phyloP scores from a whole-genome alignment of 2,888 invertebrate genomes.

The Psylliodes chrysocephalus region DNA sequence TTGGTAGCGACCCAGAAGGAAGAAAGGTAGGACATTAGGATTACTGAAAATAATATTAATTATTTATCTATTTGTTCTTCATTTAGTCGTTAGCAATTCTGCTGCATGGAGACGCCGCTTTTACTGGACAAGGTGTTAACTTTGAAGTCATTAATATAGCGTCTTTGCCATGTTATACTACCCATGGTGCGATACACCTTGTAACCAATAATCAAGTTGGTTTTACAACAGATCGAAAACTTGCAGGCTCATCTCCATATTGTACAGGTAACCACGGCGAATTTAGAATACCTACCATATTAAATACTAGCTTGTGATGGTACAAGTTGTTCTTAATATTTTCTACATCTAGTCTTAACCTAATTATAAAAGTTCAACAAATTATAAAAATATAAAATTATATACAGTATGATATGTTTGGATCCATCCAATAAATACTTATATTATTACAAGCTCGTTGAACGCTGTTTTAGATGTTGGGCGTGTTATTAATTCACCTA shows the following conservation, averaged over 20 bases:
- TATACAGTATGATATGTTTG: too few relatives aligned
- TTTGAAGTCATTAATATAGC: constrained; percentile 96
- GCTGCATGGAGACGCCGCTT: constrained; percentile 94
- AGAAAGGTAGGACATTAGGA: constrained; percentile 87
- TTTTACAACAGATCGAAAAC: constrained; percentile 91
- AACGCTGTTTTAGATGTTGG: constrained; percentile 78
- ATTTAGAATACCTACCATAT: too few relatives aligned
- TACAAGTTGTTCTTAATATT: too few relatives aligned
- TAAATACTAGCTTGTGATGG: too few relatives aligned
- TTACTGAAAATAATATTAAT: not conserved
- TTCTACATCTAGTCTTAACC: too few relatives aligned
- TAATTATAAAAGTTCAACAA: too few relatives aligned
- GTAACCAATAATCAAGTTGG: constrained; percentile 97
- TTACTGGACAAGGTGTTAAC: constrained; percentile 94
- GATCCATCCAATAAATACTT: too few relatives aligned
- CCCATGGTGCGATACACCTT: constrained; percentile 93
- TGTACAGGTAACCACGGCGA: too few relatives aligned
- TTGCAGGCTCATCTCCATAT: constrained; percentile 87
- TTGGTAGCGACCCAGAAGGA: constrained; percentile 89
- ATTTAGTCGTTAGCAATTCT: constrained; percentile 82
- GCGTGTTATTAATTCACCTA: constrained; percentile 89
- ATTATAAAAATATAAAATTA: too few relatives aligned
- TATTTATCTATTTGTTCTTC: not conserved
- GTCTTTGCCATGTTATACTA: constrained; percentile 91
- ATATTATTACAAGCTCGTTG: too few relatives aligned